Conservation (phyloP, 2,797 vertebrate species). For the Malurus leucopterus region DNA sequence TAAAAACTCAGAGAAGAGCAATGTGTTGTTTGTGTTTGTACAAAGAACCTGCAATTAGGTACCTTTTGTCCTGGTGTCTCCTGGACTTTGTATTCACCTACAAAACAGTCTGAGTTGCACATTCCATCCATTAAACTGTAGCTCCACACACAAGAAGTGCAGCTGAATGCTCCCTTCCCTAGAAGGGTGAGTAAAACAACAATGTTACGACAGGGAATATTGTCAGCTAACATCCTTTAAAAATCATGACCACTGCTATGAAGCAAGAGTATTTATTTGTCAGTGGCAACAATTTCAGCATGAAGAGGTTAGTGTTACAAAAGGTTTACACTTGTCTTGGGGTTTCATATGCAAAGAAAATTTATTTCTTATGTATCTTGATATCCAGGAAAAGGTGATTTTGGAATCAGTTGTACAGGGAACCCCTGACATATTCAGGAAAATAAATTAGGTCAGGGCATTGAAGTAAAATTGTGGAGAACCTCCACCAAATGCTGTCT, state of each 20-base stretch:
- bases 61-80: slow-evolving; percentile 68
- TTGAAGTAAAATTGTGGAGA: not conserved
- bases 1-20: not conserved
- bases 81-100: slow-evolving; percentile 77
- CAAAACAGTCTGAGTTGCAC: slow-evolving; percentile 78
- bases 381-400: not conserved
- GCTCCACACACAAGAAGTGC: slow-evolving; percentile 84
- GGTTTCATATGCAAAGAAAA: not conserved
- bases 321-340: not conserved
- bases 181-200: slow-evolving; percentile 43
- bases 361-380: not conserved
- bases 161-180: slow-evolving; percentile 72
- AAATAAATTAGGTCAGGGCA: not conserved
- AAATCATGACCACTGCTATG: not conserved
- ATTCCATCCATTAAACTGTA: slow-evolving; percentile 69
- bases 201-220: not conserved
- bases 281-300: not conserved
- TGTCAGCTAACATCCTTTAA: not conserved
- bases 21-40: not conserved
- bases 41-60: not conserved
- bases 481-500: not conserved
- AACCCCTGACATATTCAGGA: not conserved
- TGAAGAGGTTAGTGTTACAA: not conserved
- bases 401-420: not conserved
- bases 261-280: not conserved